Evolutionary conservation across 2,113 vertebrate species (phyloP).

Genomic region (Coregonus clupeaformis): DNA sequence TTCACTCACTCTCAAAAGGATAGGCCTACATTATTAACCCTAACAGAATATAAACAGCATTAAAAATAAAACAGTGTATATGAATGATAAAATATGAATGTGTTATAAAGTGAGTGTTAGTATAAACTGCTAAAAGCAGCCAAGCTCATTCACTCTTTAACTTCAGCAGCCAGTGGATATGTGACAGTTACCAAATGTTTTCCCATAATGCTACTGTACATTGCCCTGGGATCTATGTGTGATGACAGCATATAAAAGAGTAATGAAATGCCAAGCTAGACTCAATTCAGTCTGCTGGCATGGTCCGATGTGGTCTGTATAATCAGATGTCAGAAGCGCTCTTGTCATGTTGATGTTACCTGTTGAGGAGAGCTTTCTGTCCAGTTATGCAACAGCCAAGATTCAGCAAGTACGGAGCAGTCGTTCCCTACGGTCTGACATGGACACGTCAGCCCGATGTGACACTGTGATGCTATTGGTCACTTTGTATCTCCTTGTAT

Average conservation of each 20-base stretch:
- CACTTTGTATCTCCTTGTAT: background rate
- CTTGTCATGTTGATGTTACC: background rate
- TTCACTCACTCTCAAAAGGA: too few relatives aligned
- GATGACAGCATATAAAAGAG: background rate
- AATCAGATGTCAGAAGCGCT: background rate
- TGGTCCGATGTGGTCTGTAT: background rate
- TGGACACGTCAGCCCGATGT: background rate
- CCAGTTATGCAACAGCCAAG: background rate
- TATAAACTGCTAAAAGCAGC: too few relatives aligned
- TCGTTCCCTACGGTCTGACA: too few relatives aligned
- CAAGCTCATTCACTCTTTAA: too few relatives aligned
- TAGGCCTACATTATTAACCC: too few relatives aligned
- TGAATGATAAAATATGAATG: too few relatives aligned
- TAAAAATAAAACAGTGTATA: too few relatives aligned
- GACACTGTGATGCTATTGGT: background rate
- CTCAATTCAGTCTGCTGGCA: background rate
- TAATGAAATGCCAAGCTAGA: conserved; percentile 3
- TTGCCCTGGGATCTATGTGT: background rate
- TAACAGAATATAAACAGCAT: too few relatives aligned
- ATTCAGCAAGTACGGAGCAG: background rate
- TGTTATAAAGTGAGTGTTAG: too few relatives aligned
- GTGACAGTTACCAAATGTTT: too few relatives aligned
- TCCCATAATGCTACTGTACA: background rate
- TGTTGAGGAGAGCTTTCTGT: too few relatives aligned
- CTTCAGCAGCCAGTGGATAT: too few relatives aligned